Evolutionary conservation across 2,888 invertebrate species (phyloP).

Genomic region (Drosophila sordidapex): DNA sequence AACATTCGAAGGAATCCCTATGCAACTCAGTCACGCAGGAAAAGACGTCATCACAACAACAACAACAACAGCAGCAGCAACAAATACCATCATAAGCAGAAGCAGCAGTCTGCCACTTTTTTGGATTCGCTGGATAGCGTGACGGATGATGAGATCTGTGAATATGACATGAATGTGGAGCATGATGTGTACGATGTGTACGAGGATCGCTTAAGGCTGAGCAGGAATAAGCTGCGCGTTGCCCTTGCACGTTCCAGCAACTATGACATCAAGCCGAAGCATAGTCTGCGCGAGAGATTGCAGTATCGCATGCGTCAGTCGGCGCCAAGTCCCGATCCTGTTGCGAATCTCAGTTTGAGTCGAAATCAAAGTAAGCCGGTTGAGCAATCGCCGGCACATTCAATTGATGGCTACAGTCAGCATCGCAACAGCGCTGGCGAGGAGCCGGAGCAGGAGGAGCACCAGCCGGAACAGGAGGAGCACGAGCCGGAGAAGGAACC

Average conservation of each 20-base stretch:
- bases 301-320: slow-evolving; percentile 55
- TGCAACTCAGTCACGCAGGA: slow-evolving; percentile 12
- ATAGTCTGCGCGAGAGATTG: slow-evolving; percentile 62
- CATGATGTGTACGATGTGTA: slow-evolving; percentile 41
- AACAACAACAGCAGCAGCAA: slow-evolving; percentile 34
- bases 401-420: slow-evolving; percentile 19
- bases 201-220: slow-evolving; percentile 60
- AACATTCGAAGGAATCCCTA: slow-evolving; percentile 25
- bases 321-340: slow-evolving; percentile 41
- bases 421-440: slow-evolving; percentile 11
- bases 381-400: not conserved
- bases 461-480: slow-evolving; percentile 48
- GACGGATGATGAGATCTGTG: slow-evolving; percentile 55
- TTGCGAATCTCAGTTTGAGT: slow-evolving; percentile 12
- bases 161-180: slow-evolving; percentile 51
- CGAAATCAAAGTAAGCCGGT: slow-evolving; percentile 9
- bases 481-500: slow-evolving; percentile 48
- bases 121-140: slow-evolving; percentile 57
- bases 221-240: slow-evolving; percentile 76
- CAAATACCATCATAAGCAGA: slow-evolving; percentile 19
- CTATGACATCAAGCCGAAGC: slow-evolving; percentile 57
- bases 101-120: slow-evolving; percentile 36
- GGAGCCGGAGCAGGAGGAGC: slow-evolving; percentile 49
- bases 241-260: slow-evolving; percentile 70
- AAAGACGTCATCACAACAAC: slow-evolving; percentile 36